Evolutionary conservation across 2,113 vertebrate species (phyloP).

Genomic region (Tapirus terrestris): DNA sequence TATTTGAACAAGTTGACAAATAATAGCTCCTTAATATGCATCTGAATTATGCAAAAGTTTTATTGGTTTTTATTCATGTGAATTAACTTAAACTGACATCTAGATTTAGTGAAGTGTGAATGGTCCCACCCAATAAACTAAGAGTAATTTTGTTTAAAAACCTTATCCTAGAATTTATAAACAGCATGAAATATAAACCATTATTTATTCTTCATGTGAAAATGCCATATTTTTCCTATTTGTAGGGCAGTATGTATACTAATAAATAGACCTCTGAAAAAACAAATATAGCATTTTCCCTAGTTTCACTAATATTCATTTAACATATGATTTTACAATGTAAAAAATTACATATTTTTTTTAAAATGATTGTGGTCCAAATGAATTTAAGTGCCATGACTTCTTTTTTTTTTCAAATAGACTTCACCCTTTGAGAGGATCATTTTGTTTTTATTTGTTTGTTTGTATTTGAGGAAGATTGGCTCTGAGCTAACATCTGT

Average conservation of each 20-base stretch:
- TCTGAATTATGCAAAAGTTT: background rate
- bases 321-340: background rate
- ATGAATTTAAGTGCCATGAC: background rate
- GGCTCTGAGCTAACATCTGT: too few relatives aligned
- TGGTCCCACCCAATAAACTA: background rate
- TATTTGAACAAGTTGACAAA: conserved; percentile 9
- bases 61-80: background rate
- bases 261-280: background rate
- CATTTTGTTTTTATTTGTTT: too few relatives aligned
- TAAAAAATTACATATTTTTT: background rate
- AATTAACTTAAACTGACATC: conserved; percentile 4
- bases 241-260: background rate
- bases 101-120: conserved; percentile 7
- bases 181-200: background rate
- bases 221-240: background rate
- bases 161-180: background rate
- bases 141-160: background rate
- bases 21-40: background rate
- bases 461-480: too few relatives aligned
- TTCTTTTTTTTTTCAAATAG: too few relatives aligned
- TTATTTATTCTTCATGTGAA: conserved; percentile 15
- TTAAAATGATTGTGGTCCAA: background rate
- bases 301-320: background rate
- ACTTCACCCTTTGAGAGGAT: too few relatives aligned
- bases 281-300: background rate